phyloP scores from a whole-genome alignment of 2,113 vertebrate genomes.

The Larimichthys crocea region DNA sequence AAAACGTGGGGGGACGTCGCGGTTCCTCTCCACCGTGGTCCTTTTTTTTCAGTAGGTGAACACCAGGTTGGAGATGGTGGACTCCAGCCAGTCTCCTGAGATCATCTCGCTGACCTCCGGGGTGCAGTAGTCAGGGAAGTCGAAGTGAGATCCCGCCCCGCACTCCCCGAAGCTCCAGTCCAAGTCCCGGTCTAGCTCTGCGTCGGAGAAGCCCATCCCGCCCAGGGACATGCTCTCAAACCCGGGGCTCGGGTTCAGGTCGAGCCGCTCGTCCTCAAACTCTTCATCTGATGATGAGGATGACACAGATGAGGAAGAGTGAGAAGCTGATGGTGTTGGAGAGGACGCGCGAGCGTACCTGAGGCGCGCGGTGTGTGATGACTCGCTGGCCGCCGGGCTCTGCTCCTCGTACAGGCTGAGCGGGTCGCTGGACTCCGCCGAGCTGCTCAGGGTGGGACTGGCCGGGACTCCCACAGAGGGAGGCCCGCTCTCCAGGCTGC shows the following conservation, averaged over 20 bases:
- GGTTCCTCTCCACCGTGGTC: constrained; percentile 33
- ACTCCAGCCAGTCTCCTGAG: constrained; percentile 98
- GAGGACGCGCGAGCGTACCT: constrained; percentile 92
- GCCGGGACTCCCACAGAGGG: constrained; percentile 91
- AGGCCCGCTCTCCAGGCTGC: constrained; percentile 84
- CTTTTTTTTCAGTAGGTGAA: constrained; percentile 92
- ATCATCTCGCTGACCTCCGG: constrained; percentile 99
- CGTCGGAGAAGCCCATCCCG: constrained; percentile 92
- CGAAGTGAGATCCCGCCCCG: constrained; percentile 96
- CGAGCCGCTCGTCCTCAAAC: constrained; percentile 95
- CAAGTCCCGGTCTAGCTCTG: constrained; percentile 95
- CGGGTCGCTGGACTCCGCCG: constrained; percentile 92
- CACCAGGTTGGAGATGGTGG: constrained; percentile 98
- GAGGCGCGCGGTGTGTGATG: constrained; percentile 85
- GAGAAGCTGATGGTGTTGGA: constrained; percentile 91
- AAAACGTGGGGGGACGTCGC: constrained; percentile 48
- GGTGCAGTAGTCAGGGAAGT: constrained; percentile 99
- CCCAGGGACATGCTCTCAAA: constrained; percentile 95
- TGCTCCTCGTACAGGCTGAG: constrained; percentile 94
- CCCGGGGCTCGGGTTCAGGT: constrained; percentile 91
- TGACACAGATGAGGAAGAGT: constrained; percentile 84
- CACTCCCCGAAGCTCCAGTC: constrained; percentile 95
- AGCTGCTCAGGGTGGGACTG: constrained; percentile 92
- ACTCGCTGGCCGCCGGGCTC: constrained; percentile 80
- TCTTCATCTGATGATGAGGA: constrained; percentile 95